Conservation (phyloP, 2,113 vertebrate species). For the Caracal caracal region DNA sequence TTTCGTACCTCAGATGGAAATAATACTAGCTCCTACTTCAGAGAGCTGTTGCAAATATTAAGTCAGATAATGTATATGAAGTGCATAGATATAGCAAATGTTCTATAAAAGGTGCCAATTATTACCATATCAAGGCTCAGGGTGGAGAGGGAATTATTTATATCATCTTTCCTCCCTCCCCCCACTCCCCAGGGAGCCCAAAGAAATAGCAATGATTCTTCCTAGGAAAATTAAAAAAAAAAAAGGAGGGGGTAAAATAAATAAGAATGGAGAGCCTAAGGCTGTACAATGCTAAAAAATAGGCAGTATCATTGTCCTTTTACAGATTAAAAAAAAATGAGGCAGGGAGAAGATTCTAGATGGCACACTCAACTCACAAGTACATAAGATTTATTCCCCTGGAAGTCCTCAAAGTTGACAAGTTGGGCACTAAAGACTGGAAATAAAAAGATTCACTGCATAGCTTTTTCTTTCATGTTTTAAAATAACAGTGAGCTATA, state of each 20-base stretch:
- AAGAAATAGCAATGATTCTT: background rate
- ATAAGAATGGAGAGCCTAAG: background rate
- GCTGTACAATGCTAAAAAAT: background rate
- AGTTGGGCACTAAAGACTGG: background rate
- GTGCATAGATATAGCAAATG: background rate
- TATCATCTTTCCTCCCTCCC: background rate
- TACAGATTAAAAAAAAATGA: background rate
- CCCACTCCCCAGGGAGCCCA: background rate
- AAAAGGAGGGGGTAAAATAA: background rate
- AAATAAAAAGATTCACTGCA: slow-evolving; percentile 15
- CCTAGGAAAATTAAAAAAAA: background rate
- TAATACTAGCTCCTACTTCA: background rate
- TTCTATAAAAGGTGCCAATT: slow-evolving; percentile 11
- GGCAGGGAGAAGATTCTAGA: background rate
- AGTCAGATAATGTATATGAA: background rate
- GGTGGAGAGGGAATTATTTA: background rate
- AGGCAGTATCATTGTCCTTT: slow-evolving; percentile 30
- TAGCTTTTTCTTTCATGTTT: background rate
- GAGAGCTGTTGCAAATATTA: slow-evolving; percentile 9
- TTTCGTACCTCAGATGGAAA: background rate
- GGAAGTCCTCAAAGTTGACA: slow-evolving; percentile 46
- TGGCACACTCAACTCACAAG: background rate
- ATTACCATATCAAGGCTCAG: background rate
- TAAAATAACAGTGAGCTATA: slow-evolving; percentile 22
- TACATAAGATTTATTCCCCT: background rate